Evolutionary conservation across 2,888 invertebrate genomes (phyloP).

Genomic region (Clusia tigrina): DNA sequence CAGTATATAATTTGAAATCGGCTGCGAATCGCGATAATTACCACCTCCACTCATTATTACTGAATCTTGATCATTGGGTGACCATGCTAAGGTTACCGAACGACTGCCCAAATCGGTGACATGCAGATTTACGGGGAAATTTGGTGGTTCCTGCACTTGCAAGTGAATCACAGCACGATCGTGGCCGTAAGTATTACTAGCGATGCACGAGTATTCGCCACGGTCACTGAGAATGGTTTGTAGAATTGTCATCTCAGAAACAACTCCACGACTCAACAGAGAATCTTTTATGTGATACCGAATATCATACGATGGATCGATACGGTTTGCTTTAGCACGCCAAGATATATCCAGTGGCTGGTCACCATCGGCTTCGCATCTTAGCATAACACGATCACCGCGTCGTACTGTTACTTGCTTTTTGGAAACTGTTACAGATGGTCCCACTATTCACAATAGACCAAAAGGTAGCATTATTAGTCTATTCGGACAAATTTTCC

Average conservation of each 20-base stretch:
- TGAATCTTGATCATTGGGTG: conserved; percentile 65
- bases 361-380: conserved; percentile 68
- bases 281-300: conserved; percentile 64
- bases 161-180: conserved; percentile 66
- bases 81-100: conserved; percentile 69
- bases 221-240: conserved; percentile 67
- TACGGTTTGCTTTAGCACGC: conserved; percentile 65
- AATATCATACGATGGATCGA: conserved; percentile 67
- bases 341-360: conserved; percentile 67
- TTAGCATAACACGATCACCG: conserved; percentile 66
- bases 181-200: conserved; percentile 71
- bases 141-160: conserved; percentile 70
- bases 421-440: conserved; percentile 65
- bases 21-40: conserved; percentile 64
- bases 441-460: conserved; percentile 62
- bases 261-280: conserved; percentile 62
- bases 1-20: conserved; percentile 68
- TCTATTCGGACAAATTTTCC: not conserved
- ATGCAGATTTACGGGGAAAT: conserved; percentile 69
- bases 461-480: no score
- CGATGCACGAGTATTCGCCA: conserved; percentile 71
- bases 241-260: conserved; percentile 68
- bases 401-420: conserved; percentile 66
- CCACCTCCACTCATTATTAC: conserved; percentile 42
- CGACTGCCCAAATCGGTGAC: conserved; percentile 68